Conservation (phyloP, 2,888 invertebrate species). For the Apamea sordens region DNA sequence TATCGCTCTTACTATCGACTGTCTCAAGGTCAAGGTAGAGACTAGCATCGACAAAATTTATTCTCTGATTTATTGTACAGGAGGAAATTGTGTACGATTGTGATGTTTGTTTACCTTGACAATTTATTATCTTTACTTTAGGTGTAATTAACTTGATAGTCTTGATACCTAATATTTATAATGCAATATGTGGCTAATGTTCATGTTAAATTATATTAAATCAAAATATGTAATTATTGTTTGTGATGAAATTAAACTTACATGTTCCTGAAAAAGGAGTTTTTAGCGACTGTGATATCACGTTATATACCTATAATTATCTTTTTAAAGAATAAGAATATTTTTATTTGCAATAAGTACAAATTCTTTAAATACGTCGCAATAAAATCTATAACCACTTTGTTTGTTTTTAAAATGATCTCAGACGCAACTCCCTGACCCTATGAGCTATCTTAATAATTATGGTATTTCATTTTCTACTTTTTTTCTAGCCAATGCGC, state of each 20-base stretch:
- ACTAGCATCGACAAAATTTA: neutral
- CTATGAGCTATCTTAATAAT: neutral
- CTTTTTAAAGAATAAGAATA: constrained; percentile 10
- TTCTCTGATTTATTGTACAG: constrained; percentile 1
- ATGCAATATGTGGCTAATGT: constrained; percentile 18
- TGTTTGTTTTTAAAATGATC: constrained; percentile 4
- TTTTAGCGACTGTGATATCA: constrained; percentile 67
- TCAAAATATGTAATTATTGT: constrained; percentile 15
- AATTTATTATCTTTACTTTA: constrained; percentile 21
- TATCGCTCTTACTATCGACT: constrained; percentile 19
- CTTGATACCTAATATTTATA: constrained; percentile 15
- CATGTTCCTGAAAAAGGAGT: constrained; percentile 43
- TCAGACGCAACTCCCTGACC: neutral
- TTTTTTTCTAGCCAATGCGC: neutral
- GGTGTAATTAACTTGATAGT: constrained; percentile 16
- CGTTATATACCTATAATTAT: constrained; percentile 14
- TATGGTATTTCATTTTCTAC: neutral
- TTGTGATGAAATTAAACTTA: constrained; percentile 31
- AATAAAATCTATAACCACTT: constrained; percentile 52
- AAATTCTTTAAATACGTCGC: constrained; percentile 45
- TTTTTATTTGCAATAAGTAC: constrained; percentile 57
- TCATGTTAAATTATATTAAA: constrained; percentile 32
- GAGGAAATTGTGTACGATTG: neutral
- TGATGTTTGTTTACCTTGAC: constrained; percentile 17
- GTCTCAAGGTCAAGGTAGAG: constrained; percentile 35